phyloP scores from a whole-genome alignment of 2,888 invertebrate genomes.

The Drosophila mercatorum region DNA sequence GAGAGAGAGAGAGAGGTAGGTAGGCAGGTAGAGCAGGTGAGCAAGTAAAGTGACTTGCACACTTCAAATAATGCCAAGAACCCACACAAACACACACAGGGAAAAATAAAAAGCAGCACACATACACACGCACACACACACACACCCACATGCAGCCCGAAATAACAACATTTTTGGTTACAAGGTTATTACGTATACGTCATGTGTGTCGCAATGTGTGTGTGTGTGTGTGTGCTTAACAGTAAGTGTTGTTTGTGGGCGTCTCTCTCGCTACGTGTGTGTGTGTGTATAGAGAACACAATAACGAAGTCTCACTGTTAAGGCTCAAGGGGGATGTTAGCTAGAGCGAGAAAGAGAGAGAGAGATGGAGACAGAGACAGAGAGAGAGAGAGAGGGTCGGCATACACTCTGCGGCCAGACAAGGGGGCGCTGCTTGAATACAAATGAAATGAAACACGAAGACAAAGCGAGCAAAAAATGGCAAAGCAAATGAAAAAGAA shows the following conservation, averaged over 20 bases:
- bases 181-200: conserved; percentile 80
- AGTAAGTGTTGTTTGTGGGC: conserved; percentile 38
- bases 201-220: conserved; percentile 54
- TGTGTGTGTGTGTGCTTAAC: conserved; percentile 27
- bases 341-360: conserved; percentile 12
- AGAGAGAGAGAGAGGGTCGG: conserved; percentile 5
- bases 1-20: not conserved
- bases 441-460: conserved; percentile 60
- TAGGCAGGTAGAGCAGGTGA: conserved; percentile 6
- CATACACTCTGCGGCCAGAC: conserved; percentile 33
- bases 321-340: conserved; percentile 23
- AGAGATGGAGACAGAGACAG: not conserved
- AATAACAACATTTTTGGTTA: conserved; percentile 80
- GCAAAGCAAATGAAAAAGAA: conserved; percentile 31
- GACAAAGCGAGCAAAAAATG: conserved; percentile 29
- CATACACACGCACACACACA: conserved; percentile 2
- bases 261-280: conserved; percentile 14
- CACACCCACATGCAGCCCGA: conserved; percentile 64
- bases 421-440: conserved; percentile 25
- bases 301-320: conserved; percentile 56
- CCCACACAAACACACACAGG: conserved; percentile 37
- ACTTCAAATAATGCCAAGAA: conserved; percentile 76
- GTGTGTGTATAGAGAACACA: conserved; percentile 48
- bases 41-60: conserved; percentile 42
- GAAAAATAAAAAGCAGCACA: conserved; percentile 34